Conservation (phyloP, 2,888 invertebrate species). For the Tholera decimalis region DNA sequence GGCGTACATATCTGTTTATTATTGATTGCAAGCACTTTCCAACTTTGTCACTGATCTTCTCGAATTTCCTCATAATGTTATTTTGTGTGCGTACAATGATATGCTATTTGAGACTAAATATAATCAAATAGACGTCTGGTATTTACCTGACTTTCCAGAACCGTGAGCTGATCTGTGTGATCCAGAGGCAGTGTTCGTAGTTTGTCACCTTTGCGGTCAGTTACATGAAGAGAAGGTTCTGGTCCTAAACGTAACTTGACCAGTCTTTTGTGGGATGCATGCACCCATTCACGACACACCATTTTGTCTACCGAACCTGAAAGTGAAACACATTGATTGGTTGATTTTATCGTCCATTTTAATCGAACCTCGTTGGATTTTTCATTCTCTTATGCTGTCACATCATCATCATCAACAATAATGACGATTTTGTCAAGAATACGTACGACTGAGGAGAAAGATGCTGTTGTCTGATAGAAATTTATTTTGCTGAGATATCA, state of each 20-base stretch:
- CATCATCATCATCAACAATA: too few relatives aligned
- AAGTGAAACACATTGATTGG: conserved; percentile 5
- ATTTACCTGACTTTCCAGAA: conserved; percentile 96
- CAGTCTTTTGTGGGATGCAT: conserved; percentile 97
- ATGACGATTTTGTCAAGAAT: too few relatives aligned
- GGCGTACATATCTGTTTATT: too few relatives aligned
- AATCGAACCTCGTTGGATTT: background rate
- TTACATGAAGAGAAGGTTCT: conserved; percentile 96
- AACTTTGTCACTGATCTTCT: too few relatives aligned
- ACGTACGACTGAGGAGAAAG: too few relatives aligned
- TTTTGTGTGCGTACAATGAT: too few relatives aligned
- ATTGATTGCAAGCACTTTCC: too few relatives aligned
- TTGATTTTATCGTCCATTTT: background rate
- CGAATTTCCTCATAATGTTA: too few relatives aligned
- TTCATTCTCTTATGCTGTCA: background rate
- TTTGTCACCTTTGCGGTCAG: conserved; percentile 98
- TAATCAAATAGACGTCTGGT: too few relatives aligned
- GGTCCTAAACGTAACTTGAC: conserved; percentile 98
- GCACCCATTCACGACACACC: conserved; percentile 98
- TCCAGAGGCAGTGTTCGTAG: conserved; percentile 95
- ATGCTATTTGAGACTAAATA: too few relatives aligned
- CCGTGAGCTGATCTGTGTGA: conserved; percentile 94
- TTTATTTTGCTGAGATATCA: too few relatives aligned
- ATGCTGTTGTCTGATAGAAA: too few relatives aligned
- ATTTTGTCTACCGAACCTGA: conserved; percentile 96